These are phyloP conservation scores for Bombus vancouverensis DNA, from an alignment of 1,140 invertebrate genomes.

Conservation along the genomic window DNA sequence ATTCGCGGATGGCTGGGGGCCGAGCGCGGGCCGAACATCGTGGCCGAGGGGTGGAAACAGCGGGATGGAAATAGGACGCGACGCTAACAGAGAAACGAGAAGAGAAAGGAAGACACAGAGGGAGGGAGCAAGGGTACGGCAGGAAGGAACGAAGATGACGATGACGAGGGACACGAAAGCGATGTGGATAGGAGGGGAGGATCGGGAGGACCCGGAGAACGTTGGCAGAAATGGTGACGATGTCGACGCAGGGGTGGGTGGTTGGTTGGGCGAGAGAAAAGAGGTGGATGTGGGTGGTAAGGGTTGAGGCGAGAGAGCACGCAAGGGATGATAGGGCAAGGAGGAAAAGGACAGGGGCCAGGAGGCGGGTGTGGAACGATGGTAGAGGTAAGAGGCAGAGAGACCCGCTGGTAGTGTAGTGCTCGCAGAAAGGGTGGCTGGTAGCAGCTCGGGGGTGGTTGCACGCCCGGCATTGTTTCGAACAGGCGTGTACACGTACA, in stretches of 20 bases:
- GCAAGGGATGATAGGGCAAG: conserved; percentile 56
- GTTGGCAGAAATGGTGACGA: conserved; percentile 52
- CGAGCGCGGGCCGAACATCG: conserved; percentile 48
- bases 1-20: conserved; percentile 44
- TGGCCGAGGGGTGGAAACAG: conserved; percentile 56
- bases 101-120: conserved; percentile 45
- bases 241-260: conserved; percentile 27
- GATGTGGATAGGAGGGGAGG: conserved; percentile 7
- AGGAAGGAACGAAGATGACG: conserved; percentile 38
- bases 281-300: conserved; percentile 36
- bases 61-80: conserved; percentile 64
- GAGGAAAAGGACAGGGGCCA: conserved; percentile 37
- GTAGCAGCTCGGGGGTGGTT: conserved; percentile 67
- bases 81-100: conserved; percentile 57
- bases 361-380: conserved; percentile 17
- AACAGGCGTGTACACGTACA: conserved; percentile 77
- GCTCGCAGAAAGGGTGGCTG: conserved; percentile 60
- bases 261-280: conserved; percentile 48
- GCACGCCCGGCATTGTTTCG: conserved; percentile 80
- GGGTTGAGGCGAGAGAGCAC: conserved; percentile 54
- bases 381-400: conserved; percentile 43
- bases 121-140: conserved; percentile 10
- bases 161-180: conserved; percentile 38
- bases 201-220: not conserved
- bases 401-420: conserved; percentile 39